Conservation (phyloP, 2,888 invertebrate genomes). For the Leucophenga montana region DNA sequence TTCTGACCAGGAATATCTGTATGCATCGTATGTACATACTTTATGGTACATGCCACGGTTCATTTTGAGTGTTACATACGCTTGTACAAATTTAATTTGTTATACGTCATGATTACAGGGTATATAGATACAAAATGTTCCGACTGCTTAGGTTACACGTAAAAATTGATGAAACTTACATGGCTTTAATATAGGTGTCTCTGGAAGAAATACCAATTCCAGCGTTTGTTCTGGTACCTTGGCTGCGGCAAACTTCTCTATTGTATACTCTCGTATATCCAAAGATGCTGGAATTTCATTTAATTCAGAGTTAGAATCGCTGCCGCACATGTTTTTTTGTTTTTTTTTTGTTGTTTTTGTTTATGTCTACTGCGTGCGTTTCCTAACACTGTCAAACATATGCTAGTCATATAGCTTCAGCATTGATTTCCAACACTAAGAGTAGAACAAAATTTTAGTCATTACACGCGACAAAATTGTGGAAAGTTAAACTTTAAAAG, state of each 20-base stretch:
- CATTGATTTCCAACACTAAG: slow-evolving; percentile 3
- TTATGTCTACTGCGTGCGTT: not conserved
- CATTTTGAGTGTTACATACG: no score
- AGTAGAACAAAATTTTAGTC: not conserved
- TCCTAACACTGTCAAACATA: not conserved
- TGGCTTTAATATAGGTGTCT: not conserved
- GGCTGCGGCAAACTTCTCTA: slow-evolving; percentile 53
- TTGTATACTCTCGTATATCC: slow-evolving; percentile 47
- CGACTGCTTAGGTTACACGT: slow-evolving; percentile 22
- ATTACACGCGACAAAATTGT: not conserved
- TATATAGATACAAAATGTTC: no score
- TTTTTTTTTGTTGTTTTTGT: not conserved
- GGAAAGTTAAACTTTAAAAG: slow-evolving; percentile 49
- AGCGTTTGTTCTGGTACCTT: slow-evolving; percentile 54
- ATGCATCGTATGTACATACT: no score
- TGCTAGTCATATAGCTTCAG: not conserved
- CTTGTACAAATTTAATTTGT: no score
- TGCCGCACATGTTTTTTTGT: no score
- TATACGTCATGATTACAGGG: no score
- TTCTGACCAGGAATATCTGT: no score
- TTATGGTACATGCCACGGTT: no score
- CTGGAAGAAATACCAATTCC: slow-evolving; percentile 45
- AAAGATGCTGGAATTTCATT: slow-evolving; percentile 10
- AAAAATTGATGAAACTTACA: slow-evolving; percentile 48
- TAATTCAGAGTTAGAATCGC: no score